Evolutionary conservation across 2,888 invertebrate genomes (phyloP).

Genomic region (Ypsolopha scabrella): DNA sequence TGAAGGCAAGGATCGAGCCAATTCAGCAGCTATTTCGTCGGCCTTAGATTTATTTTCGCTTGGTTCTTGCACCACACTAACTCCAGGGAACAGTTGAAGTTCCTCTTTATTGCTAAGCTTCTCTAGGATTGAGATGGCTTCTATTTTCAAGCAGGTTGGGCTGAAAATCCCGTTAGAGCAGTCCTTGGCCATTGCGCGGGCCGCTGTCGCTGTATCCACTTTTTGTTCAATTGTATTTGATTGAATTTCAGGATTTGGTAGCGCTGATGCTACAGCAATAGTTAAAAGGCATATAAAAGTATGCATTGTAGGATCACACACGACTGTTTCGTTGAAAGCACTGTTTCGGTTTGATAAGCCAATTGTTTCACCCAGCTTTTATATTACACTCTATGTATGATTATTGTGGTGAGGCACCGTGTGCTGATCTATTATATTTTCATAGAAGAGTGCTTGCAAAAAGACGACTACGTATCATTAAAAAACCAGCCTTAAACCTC

Average conservation of each 20-base stretch:
- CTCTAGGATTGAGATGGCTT: slow-evolving; percentile 52
- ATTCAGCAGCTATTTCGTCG: slow-evolving; percentile 78
- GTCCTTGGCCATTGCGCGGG: slow-evolving; percentile 43
- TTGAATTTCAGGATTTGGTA: slow-evolving; percentile 44
- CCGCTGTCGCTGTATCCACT: slow-evolving; percentile 28
- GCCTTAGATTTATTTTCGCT: slow-evolving; percentile 67
- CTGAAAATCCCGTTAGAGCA: slow-evolving; percentile 52
- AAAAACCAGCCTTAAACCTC: slow-evolving; percentile 10
- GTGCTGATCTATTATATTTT: slow-evolving; percentile 56
- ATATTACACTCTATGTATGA: slow-evolving; percentile 50
- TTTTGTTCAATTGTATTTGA: slow-evolving; percentile 26
- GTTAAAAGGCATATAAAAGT: slow-evolving; percentile 23
- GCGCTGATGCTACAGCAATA: slow-evolving; percentile 28
- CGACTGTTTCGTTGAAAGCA: slow-evolving; percentile 41
- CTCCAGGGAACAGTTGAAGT: slow-evolving; percentile 45
- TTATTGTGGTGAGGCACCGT: slow-evolving; percentile 39
- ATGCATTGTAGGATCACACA: slow-evolving; percentile 34
- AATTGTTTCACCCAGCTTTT: slow-evolving; percentile 50
- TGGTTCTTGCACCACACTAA: slow-evolving; percentile 78
- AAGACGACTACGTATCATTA: slow-evolving; percentile 18
- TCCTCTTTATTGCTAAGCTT: slow-evolving; percentile 53
- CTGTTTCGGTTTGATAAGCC: slow-evolving; percentile 54
- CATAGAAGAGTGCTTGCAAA: slow-evolving; percentile 62
- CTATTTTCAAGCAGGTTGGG: slow-evolving; percentile 53
- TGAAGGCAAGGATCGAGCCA: slow-evolving; percentile 80